A percentile compares a stretch with the other conserved stretches of the same genome.
Conservation (phyloP, 1,140 invertebrate species). For the Rhyacophila brunnea region DNA sequence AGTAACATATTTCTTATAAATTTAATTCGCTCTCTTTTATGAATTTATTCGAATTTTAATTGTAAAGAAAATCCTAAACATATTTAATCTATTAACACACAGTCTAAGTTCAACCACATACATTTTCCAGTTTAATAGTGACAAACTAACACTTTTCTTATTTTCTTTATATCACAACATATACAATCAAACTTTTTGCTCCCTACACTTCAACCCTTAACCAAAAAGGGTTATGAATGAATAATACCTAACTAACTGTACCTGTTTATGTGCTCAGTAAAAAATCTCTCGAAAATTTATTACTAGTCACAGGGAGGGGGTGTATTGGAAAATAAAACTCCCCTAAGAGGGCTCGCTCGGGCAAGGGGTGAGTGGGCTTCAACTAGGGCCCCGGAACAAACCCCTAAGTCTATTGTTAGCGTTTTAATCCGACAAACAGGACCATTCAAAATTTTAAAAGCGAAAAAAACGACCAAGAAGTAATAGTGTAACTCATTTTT, state of each 20-base stretch:
- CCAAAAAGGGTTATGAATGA: constrained; percentile 34
- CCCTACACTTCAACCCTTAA: constrained; percentile 19
- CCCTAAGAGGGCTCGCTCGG: constrained; percentile 13
- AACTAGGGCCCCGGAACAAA: constrained; percentile 10
- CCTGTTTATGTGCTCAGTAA: constrained; percentile 33
- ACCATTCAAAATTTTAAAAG: constrained; percentile 34
- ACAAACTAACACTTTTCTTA: too few relatives aligned
- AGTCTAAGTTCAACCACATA: too few relatives aligned
- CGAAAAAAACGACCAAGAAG: constrained; percentile 30
- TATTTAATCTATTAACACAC: too few relatives aligned
- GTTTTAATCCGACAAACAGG: constrained; percentile 37
- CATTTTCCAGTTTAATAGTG: too few relatives aligned
- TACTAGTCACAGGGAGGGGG: constrained; percentile 19
- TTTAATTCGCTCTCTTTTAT: too few relatives aligned
- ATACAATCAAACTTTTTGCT: neutral
- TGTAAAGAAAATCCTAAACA: too few relatives aligned
- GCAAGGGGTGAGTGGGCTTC: neutral
- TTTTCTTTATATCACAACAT: too few relatives aligned
- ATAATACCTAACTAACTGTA: constrained; percentile 34
- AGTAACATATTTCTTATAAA: too few relatives aligned
- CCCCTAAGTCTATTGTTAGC: constrained; percentile 30
- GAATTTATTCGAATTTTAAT: too few relatives aligned
- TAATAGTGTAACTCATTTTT: constrained; percentile 31
- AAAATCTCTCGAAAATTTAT: constrained; percentile 37
- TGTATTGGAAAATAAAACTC: constrained; percentile 33